Conservation (phyloP, 2,113 vertebrate genomes). For the Perca schrenkii region DNA sequence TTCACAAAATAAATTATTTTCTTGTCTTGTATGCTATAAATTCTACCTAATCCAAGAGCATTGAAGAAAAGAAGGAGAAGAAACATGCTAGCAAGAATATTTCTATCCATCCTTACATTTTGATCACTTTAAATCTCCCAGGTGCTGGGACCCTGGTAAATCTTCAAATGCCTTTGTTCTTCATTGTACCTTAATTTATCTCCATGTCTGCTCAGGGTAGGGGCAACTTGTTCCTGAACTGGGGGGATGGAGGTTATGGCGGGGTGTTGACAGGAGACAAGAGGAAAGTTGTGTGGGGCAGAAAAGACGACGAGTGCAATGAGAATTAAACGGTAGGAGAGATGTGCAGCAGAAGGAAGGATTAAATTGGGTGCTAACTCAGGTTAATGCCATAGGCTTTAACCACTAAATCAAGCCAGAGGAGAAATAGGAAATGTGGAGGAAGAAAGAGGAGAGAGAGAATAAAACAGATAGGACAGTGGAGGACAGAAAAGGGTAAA, state of each 20-base stretch:
- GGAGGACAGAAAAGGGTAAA: constrained; percentile 17
- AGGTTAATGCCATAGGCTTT: constrained; percentile 42
- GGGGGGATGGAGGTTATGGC: background rate
- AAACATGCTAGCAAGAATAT: too few relatives aligned
- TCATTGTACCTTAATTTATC: background rate
- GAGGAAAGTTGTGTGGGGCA: background rate
- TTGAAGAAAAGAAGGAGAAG: too few relatives aligned
- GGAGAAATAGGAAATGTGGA: too few relatives aligned
- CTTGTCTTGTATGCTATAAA: background rate
- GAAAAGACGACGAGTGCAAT: background rate
- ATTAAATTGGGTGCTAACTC: constrained; percentile 61
- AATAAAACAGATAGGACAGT: constrained; percentile 41
- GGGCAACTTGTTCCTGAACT: background rate
- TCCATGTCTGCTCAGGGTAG: background rate
- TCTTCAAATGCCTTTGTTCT: constrained; percentile 6
- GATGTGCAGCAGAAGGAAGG: constrained; percentile 17
- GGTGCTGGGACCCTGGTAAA: background rate
- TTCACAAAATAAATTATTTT: too few relatives aligned
- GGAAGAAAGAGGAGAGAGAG: background rate
- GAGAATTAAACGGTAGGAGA: background rate
- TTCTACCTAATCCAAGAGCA: background rate
- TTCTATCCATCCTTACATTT: background rate
- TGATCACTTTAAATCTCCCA: background rate
- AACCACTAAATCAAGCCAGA: constrained; percentile 44
- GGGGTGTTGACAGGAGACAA: background rate